Base-by-base conservation (phyloP, 2,797 vertebrate genomes). In the Telmatherina bonti region DNA sequence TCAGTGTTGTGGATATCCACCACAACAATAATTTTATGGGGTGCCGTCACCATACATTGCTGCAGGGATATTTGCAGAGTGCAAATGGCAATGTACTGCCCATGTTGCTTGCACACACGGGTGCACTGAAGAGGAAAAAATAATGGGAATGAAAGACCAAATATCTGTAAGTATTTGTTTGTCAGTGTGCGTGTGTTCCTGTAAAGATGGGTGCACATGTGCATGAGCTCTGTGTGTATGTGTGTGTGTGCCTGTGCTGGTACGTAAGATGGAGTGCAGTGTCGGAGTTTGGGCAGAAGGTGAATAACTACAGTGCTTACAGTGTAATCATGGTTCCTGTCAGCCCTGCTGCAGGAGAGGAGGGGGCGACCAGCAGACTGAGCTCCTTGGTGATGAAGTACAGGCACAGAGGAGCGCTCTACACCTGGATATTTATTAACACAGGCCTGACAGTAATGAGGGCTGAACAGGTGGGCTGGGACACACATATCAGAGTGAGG, bases 381-480 rank as follows among this genome's bases (percentile, higher is more conserved):
- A 93, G 90, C 88, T 91, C 88, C 85, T 90, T 68, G 86, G 91
- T 93, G 93, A 94, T 94, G 93, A 93, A 94, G 88, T 89, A 85
- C 90, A 87, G 91, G 88, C 91, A 87, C 88, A 58, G 91, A 91
- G 92, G 88, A 93, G 89, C 85, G 86, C 88, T 91, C 91, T 93
- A 91, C 93, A 94, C 93, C 93, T 95, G 94, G 93, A 94, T 93
- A 94, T 95, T 95, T 95, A 95, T 94, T 95, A 94, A 94, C 91
- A 93, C 90, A 85, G 89, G 82, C 85, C 90, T 95, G 94, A 95
- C 93, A 94, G 93, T 94, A 94, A 94, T 95, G 93, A 94, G 94
- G 91, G 88, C 88, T 86, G 94, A 94, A 94, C 93, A 94, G 94
- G 93, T 94, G 93, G 94, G 92, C 93, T 88, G 91, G 87, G 92